Evolutionary conservation across 2,113 vertebrate genomes (phyloP).

Genomic region (Climacteris rufus): DNA sequence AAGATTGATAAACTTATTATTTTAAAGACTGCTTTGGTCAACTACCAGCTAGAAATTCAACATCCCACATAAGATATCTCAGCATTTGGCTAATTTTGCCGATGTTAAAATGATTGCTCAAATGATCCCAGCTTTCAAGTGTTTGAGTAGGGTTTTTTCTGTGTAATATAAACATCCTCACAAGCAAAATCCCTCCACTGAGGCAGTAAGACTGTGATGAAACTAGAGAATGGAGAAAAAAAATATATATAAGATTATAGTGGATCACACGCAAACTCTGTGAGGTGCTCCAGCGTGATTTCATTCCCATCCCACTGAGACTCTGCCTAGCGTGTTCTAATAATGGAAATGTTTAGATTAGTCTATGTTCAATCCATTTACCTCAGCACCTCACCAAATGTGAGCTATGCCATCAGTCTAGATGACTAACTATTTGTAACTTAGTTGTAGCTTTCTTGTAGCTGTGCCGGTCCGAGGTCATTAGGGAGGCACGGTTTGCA

Average conservation of each 20-base stretch:
- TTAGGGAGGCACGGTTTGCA: neutral
- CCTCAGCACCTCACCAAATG: constrained; percentile 31
- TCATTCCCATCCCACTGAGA: constrained; percentile 1
- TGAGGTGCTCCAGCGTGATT: neutral
- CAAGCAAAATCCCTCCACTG: constrained; percentile 42
- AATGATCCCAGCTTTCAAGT: constrained; percentile 17
- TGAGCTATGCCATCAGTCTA: neutral
- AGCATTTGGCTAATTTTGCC: constrained; percentile 1
- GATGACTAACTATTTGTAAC: constrained; percentile 40
- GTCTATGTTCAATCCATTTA: neutral
- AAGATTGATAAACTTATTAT: neutral
- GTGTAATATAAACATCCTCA: constrained; percentile 45
- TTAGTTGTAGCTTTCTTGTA: neutral
- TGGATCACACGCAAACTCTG: neutral
- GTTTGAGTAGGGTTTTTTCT: neutral
- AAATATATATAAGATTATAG: constrained; percentile 17
- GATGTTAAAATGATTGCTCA: constrained; percentile 2
- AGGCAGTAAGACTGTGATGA: constrained; percentile 25
- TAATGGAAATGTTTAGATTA: constrained; percentile 64
- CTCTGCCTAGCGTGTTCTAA: constrained; percentile 21
- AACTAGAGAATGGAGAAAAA: constrained; percentile 50
- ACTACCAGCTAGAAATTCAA: neutral
- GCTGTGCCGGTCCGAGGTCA: neutral
- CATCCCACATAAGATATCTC: neutral
- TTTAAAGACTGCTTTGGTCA: neutral